A percentile compares a stretch with the other conserved stretches of the same genome.
Evolutionary conservation across 2,888 invertebrate species (phyloP).

Genomic region (Apamea monoglypha): DNA sequence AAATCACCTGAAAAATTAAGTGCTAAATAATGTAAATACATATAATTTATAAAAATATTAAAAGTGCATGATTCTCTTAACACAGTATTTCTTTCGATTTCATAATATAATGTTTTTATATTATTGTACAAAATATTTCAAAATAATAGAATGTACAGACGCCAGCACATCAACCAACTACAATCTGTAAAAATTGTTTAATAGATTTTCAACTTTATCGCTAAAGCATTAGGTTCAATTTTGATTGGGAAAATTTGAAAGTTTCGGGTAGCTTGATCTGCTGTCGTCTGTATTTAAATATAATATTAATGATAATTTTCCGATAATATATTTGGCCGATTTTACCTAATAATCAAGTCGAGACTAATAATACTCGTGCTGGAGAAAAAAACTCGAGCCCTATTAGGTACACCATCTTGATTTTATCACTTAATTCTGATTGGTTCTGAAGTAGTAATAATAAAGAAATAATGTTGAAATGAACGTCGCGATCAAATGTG

Average conservation of each 20-base stretch:
- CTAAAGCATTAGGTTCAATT: too few relatives aligned
- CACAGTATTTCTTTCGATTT: slow-evolving; percentile 17
- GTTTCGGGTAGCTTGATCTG: too few relatives aligned
- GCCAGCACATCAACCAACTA: too few relatives aligned
- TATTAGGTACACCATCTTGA: slow-evolving; percentile 8
- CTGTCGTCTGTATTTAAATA: not conserved
- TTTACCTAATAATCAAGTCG: slow-evolving; percentile 7
- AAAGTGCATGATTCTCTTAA: slow-evolving; percentile 21
- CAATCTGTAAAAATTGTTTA: too few relatives aligned
- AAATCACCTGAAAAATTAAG: slow-evolving; percentile 36
- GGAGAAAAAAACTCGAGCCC: slow-evolving; percentile 27
- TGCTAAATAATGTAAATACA: slow-evolving; percentile 45
- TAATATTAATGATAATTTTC: not conserved
- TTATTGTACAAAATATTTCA: not conserved
- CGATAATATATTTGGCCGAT: not conserved
- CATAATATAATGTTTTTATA: not conserved
- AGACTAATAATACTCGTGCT: slow-evolving; percentile 11
- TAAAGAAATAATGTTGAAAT: not conserved
- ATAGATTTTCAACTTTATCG: too few relatives aligned
- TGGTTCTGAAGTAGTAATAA: slow-evolving; percentile 30
- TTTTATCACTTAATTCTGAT: slow-evolving; percentile 4
- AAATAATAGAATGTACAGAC: slow-evolving; percentile 32
- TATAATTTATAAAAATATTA: slow-evolving; percentile 49
- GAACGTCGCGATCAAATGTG: not conserved
- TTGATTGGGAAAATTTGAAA: too few relatives aligned